phyloP scores from a whole-genome alignment of 1,140 invertebrate species.

The Acyrthosiphon pisum region DNA sequence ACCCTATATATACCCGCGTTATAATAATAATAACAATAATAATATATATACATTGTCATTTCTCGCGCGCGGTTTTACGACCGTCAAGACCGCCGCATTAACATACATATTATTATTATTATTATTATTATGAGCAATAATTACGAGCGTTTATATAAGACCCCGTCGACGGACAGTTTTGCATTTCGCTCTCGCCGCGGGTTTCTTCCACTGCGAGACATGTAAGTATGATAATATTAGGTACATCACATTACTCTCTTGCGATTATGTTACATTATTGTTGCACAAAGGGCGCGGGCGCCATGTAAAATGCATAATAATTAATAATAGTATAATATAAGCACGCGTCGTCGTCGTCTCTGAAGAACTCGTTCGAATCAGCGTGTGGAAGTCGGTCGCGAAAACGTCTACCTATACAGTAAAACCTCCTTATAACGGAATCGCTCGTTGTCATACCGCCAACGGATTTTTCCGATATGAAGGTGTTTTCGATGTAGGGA shows the following conservation, averaged over 20 bases:
- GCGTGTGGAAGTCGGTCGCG: not conserved
- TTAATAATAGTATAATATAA: no score
- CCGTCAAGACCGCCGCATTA: conserved; percentile 21
- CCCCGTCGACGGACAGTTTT: not conserved
- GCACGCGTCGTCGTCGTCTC: not conserved
- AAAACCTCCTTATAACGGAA: no score
- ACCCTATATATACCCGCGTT: not conserved
- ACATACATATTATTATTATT: conserved; percentile 48
- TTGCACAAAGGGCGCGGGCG: not conserved
- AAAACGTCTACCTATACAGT: not conserved
- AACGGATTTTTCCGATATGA: no score
- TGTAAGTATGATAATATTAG: not conserved
- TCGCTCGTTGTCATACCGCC: no score
- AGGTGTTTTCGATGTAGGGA: no score
- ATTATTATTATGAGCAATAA: conserved; percentile 35
- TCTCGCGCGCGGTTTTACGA: conserved; percentile 46
- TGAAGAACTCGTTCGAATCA: not conserved
- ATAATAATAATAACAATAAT: conserved; percentile 37
- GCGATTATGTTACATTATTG: no score
- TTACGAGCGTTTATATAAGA: conserved; percentile 24
- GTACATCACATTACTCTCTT: not conserved
- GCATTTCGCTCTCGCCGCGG: not conserved
- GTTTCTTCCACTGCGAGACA: not conserved
- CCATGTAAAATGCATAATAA: not conserved
- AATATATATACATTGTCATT: conserved; percentile 32